Evolutionary conservation across 2,888 invertebrate genomes (phyloP), one percentile per base, ranked within the genome.

Genomic region (Nowickia ferox): DNA sequence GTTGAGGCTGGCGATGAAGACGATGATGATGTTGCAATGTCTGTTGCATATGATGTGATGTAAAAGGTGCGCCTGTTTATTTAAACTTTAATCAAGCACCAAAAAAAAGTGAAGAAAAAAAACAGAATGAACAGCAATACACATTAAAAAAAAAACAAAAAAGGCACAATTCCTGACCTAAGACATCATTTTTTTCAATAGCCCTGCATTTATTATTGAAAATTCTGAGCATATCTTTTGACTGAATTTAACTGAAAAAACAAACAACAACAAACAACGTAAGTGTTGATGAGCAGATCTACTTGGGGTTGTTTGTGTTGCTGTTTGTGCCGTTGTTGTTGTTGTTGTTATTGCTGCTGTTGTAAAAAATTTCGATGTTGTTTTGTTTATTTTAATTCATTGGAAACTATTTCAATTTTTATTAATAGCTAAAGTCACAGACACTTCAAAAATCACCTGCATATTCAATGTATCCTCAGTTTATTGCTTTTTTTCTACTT

Each of bases 151-250:
- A 8, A 15, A 68, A 48, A n/a, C 42, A 59, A 61, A 48, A 19
- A 40, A 74, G 59, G 68, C 81, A 57, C 86, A 76, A 86, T 83
- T 87, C 88, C 91, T 91, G 91, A 91, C 91, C 91, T 91, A 91
- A 91, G 91, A 91, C 91, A 91, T 91, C 89, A 72, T 89, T 91
- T 91, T 90, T 91, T 90, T 88, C 88, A 88, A 89, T 89, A 89
- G 89, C 89, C 89, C 89, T 87, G 87, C 87, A 86, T 86, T 87
- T 88, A 79, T 78, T 80, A 72, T 78, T 77, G 77, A 77, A 72
- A 74, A 84, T 84, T 84, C 84, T 84, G 81, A 71, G 65, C 82
- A 76, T 84, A 76, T 75, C 82, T 81, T 72, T 66, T 71, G 51
- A 75, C 74, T 74, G 59, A 61, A 72, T 82, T 77, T 65, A 55